These are phyloP conservation scores for Galeruca laticollis DNA, from an alignment of 2,888 invertebrate species.

Conservation along the genomic window DNA sequence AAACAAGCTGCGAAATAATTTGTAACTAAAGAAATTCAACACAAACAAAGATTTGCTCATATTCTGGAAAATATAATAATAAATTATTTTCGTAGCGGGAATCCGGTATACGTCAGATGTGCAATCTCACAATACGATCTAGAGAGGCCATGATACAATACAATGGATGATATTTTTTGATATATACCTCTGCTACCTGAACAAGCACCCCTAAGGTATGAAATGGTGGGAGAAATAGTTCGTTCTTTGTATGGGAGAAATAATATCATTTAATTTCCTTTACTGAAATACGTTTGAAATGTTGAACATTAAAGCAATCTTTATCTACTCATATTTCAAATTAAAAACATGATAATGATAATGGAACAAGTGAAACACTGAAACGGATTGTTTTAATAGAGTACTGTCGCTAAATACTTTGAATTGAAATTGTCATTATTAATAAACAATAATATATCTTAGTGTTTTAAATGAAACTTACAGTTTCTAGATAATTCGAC, in stretches of 20 bases:
- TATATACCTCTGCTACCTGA: slow-evolving; percentile 57
- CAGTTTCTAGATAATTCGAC: no score
- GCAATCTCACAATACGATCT: slow-evolving; percentile 54
- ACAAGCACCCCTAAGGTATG: slow-evolving; percentile 53
- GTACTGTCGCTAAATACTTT: no score
- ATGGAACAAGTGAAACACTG: no score
- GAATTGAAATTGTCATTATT: no score
- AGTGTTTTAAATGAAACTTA: no score
- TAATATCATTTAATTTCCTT: slow-evolving; percentile 15
- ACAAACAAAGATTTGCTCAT: slow-evolving; percentile 43
- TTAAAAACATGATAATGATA: no score
- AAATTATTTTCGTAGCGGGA: slow-evolving; percentile 52
- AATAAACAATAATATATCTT: no score
- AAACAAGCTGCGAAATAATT: slow-evolving; percentile 46
- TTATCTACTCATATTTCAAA: no score
- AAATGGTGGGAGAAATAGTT: slow-evolving; percentile 41
- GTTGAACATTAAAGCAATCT: no score
- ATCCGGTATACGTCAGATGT: slow-evolving; percentile 52
- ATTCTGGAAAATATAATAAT: slow-evolving; percentile 50
- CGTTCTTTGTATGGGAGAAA: slow-evolving; percentile 9
- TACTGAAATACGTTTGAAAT: slow-evolving; percentile 19
- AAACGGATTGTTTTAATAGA: no score
- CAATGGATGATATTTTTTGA: slow-evolving; percentile 54
- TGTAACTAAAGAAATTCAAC: slow-evolving; percentile 44
- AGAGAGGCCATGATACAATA: slow-evolving; percentile 48